These are phyloP conservation scores for Hypocryptadius cinnamomeus DNA, from an alignment of 2,113 vertebrate genomes.

Conservation along the genomic window DNA sequence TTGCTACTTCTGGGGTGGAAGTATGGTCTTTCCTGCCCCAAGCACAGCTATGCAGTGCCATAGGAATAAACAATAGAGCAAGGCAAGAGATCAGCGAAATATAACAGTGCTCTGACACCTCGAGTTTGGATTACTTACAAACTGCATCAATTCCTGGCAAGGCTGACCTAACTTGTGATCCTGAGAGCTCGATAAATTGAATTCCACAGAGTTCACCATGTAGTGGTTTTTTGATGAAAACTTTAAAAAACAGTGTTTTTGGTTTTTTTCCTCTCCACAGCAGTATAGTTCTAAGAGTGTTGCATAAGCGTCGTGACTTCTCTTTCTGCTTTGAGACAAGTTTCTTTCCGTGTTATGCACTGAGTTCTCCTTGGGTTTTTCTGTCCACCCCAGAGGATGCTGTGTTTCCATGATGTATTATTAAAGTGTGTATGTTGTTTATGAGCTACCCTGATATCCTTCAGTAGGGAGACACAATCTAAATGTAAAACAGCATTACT, in stretches of 20 bases:
- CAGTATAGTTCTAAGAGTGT: not conserved
- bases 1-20: not conserved
- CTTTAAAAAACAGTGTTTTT: not conserved
- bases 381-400: not conserved
- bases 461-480: not conserved
- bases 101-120: not conserved
- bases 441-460: not conserved
- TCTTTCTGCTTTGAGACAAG: not conserved
- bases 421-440: not conserved
- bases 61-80: not conserved
- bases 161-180: slow-evolving; percentile 11
- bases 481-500: slow-evolving; percentile 8
- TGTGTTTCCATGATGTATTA: slow-evolving; percentile 14
- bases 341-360: not conserved
- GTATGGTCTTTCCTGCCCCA: not conserved
- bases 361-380: not conserved
- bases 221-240: slow-evolving; percentile 18
- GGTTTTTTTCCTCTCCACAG: not conserved
- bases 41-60: not conserved
- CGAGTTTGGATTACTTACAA: not conserved
- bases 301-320: not conserved
- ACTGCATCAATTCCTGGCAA: not conserved
- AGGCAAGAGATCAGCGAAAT: not conserved
- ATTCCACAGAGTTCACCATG: not conserved
- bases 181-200: slow-evolving; percentile 13